Evolutionary conservation across 2,888 invertebrate species (phyloP).

Genomic region (Noctua janthina): DNA sequence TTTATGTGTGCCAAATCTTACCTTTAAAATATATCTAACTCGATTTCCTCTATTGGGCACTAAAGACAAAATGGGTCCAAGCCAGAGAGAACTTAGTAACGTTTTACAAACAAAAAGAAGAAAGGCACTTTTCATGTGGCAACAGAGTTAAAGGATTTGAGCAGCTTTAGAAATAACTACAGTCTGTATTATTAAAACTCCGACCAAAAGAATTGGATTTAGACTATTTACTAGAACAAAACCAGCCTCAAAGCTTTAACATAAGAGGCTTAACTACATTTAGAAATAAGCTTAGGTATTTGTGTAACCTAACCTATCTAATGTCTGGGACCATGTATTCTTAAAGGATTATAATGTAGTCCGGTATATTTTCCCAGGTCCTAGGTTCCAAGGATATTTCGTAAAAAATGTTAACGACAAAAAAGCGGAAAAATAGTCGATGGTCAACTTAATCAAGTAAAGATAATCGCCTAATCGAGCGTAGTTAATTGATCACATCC

Average conservation of each 20-base stretch:
- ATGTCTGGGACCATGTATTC: background rate
- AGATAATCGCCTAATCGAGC: slow-evolving; percentile 36
- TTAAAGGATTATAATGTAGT: background rate
- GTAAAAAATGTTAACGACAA: background rate
- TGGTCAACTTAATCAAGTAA: slow-evolving; percentile 25
- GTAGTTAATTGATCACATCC: slow-evolving; percentile 22
- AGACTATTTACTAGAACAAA: background rate
- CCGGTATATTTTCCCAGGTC: background rate
- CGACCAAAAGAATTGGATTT: background rate
- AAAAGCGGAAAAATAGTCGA: background rate
- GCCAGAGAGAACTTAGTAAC: background rate
- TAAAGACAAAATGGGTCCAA: slow-evolving; percentile 6
- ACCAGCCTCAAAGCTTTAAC: background rate
- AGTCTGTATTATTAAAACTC: background rate
- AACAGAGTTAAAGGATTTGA: background rate
- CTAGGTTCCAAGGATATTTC: background rate
- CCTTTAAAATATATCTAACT: background rate
- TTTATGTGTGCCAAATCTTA: background rate
- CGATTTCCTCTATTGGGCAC: slow-evolving; percentile 16
- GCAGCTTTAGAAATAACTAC: background rate
- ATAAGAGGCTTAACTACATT: background rate
- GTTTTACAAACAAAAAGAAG: background rate
- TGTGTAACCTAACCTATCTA: background rate
- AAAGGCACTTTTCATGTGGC: background rate
- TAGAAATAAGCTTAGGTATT: background rate